Evolutionary conservation across 1,140 invertebrate genomes (phyloP), one percentile per base, ranked within the genome.

Genomic region (Drosophila novamexicana): DNA sequence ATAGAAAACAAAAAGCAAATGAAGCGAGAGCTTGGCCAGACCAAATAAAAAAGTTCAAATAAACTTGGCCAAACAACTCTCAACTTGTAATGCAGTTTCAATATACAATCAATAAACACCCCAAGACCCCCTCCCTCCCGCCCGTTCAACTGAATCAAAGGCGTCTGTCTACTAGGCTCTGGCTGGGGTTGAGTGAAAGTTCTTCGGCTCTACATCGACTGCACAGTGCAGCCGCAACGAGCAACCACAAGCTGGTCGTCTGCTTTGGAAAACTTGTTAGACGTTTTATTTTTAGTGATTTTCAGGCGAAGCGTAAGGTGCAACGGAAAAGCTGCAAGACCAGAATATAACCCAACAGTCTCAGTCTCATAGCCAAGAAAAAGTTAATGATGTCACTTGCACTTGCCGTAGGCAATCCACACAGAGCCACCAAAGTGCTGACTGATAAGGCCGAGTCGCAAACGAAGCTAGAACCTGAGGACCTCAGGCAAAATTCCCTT

Each of bases 301-400:
- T 42, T 10, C 45, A 54, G 59, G 56, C 40, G 36, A n/a, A 61
- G 18, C 54, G 61, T 37, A 64, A 70, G 59, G 73, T 64, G 67
- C 54, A 59, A 63, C 58, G 53, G 47, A 56, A 71, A 57, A 42
- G 45, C 37, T 73, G 69, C 54, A 67, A 44, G 42, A 65, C 58
- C 53, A 75, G 64, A 75, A 70, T 67, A 64, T 63, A 72, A 58
- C 65, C 68, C 64, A 57, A 69, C 40, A 14, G 36, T 42, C 29
- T 42, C 57, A 62, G 40, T 40, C 39, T 42, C 47, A 49, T 36
- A 67, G 58, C 37, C 64, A 65, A 58, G 53, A 71, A 77, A 85
- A 89, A 89, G 75, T 84, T 89, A 89, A 89, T 89, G 84, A 89
- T 89, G 84, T 89, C 84, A 89, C 74, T 81, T 78, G 80, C 84